Conservation (phyloP, 2,113 vertebrate genomes). For the Octodon degus region DNA sequence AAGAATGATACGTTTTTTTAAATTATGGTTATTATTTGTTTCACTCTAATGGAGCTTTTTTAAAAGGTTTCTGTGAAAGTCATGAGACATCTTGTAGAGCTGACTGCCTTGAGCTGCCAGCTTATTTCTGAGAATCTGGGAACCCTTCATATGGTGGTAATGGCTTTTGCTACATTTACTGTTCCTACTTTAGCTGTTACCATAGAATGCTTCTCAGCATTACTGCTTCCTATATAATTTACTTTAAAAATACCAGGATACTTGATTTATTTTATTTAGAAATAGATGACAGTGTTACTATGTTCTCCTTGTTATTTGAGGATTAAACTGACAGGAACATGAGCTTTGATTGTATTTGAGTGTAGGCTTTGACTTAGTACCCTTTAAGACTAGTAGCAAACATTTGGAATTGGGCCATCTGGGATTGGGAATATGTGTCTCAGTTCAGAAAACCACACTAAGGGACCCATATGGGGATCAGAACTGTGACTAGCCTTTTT, state of each 20-base stretch:
- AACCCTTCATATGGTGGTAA: neutral
- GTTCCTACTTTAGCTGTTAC: slow-evolving; percentile 64
- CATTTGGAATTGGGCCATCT: slow-evolving; percentile 18
- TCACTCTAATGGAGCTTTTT: slow-evolving; percentile 36
- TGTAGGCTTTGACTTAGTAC: slow-evolving; percentile 45
- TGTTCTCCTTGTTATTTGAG: slow-evolving; percentile 56
- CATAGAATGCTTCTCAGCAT: slow-evolving; percentile 57
- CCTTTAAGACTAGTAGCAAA: neutral
- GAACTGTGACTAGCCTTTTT: slow-evolving; percentile 38
- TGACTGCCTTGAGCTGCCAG: slow-evolving; percentile 31
- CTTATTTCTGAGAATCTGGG: slow-evolving; percentile 48
- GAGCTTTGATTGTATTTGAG: slow-evolving; percentile 41
- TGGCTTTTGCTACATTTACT: slow-evolving; percentile 48
- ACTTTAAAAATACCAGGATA: slow-evolving; percentile 25
- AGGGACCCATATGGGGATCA: neutral
- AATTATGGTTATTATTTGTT: slow-evolving; percentile 20
- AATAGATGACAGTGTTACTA: slow-evolving; percentile 50
- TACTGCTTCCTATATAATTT: slow-evolving; percentile 59
- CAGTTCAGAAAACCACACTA: slow-evolving; percentile 50
- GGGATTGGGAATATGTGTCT: neutral
- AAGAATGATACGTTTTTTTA: slow-evolving; percentile 45
- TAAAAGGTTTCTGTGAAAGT: slow-evolving; percentile 29
- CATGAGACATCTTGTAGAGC: neutral
- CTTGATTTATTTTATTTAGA: slow-evolving; percentile 64
- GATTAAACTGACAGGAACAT: slow-evolving; percentile 5